These are phyloP conservation scores for Zootoca vivipara DNA, from an alignment of 2,113 vertebrate species.

Conservation along the genomic window DNA sequence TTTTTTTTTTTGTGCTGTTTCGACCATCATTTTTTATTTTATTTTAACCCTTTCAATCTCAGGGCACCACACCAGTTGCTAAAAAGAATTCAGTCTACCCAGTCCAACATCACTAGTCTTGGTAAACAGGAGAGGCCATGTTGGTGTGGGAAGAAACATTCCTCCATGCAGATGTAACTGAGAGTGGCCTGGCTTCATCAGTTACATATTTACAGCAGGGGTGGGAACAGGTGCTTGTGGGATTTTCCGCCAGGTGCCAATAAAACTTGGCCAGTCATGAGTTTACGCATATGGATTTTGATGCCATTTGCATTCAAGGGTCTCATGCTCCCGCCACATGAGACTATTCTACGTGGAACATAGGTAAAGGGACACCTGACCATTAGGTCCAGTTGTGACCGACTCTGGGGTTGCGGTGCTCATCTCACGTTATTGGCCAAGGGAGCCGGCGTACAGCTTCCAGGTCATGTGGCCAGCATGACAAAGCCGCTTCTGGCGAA, in stretches of 20 bases:
- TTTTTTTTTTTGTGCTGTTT: too few relatives aligned
- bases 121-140: background rate
- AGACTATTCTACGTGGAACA: background rate
- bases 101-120: too few relatives aligned
- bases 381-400: too few relatives aligned
- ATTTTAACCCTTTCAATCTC: background rate
- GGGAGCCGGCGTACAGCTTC: too few relatives aligned
- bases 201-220: background rate
- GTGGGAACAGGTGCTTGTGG: background rate
- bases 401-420: too few relatives aligned
- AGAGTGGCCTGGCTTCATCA: too few relatives aligned
- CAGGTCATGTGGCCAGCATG: too few relatives aligned
- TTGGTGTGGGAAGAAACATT: background rate
- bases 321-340: background rate
- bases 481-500: too few relatives aligned
- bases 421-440: too few relatives aligned
- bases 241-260: background rate
- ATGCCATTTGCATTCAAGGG: background rate
- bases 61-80: background rate
- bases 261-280: background rate
- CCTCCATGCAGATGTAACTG: background rate
- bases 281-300: too few relatives aligned
- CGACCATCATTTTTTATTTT: too few relatives aligned
- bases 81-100: background rate
- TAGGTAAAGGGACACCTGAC: too few relatives aligned